A percentile compares a stretch with the other conserved stretches of the same genome.
Conservation (phyloP, 2,797 vertebrate species). For the Catamblyrhynchus diadema region DNA sequence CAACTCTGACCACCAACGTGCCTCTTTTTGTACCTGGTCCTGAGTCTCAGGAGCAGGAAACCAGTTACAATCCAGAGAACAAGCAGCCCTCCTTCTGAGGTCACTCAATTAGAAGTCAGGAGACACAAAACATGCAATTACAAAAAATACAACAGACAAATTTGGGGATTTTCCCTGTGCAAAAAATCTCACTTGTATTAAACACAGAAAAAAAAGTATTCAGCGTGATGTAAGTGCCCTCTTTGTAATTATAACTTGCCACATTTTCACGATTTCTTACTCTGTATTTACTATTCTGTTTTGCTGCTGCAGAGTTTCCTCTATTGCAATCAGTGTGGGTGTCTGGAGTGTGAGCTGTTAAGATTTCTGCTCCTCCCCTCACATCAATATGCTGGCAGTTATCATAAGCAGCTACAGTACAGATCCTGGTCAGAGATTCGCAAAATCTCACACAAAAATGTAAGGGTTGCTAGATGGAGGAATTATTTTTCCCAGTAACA, state of each 20-base stretch:
- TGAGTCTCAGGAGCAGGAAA: background rate
- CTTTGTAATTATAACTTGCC: conserved; percentile 8
- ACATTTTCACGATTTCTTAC: conserved; percentile 2
- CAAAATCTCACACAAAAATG: background rate
- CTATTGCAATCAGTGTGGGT: conserved; percentile 45
- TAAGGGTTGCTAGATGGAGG: background rate
- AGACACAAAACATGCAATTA: background rate
- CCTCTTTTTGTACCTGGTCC: background rate
- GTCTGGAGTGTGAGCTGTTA: conserved; percentile 29
- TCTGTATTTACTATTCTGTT: conserved; percentile 51
- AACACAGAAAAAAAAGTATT: background rate
- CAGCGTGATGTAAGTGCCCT: background rate
- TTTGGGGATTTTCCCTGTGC: background rate
- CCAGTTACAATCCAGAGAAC: background rate
- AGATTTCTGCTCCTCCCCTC: conserved; percentile 48
- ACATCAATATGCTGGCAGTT: conserved; percentile 26
- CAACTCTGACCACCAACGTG: background rate
- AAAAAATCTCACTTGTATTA: background rate
- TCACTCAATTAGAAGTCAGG: background rate
- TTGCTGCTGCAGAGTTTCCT: conserved; percentile 44
- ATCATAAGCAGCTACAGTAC: background rate
- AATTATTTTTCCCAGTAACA: background rate
- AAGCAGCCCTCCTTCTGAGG: background rate
- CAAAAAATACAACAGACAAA: background rate
- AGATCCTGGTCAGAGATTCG: background rate